phyloP scores from a whole-genome alignment of 1,140 invertebrate genomes.

The Pissodes strobi region DNA sequence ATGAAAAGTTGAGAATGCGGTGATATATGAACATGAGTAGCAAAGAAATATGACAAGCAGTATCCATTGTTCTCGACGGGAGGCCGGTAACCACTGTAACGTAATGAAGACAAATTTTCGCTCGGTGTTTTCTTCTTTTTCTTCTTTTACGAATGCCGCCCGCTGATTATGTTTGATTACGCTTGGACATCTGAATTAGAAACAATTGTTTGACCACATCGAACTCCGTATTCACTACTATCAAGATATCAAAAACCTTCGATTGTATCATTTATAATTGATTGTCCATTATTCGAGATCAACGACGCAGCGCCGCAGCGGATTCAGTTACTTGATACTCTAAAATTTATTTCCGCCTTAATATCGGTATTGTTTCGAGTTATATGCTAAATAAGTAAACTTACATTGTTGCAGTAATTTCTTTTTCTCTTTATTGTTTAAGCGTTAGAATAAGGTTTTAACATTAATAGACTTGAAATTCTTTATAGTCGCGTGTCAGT shows the following conservation, averaged over 20 bases:
- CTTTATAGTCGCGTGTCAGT: no score
- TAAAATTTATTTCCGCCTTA: no score
- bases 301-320: not conserved
- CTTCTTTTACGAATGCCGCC: conserved; percentile 27
- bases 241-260: conserved; percentile 29
- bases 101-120: conserved; percentile 48
- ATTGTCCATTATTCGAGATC: conserved; percentile 12
- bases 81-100: conserved; percentile 39
- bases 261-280: conserved; percentile 30
- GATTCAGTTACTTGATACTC: no score
- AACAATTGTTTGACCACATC: conserved; percentile 36
- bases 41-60: conserved; percentile 29
- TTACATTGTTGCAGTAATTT: no score
- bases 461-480: no score
- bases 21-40: conserved; percentile 41
- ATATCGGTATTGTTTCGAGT: no score
- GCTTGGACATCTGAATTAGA: conserved; percentile 40
- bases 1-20: conserved; percentile 18
- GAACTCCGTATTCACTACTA: not conserved
- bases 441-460: no score
- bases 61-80: conserved; percentile 45
- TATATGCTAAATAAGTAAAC: no score
- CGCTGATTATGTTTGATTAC: conserved; percentile 41
- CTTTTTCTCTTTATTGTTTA: no score
- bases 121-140: conserved; percentile 21